phyloP scores from a whole-genome alignment of 2,888 invertebrate genomes.

The Ochropacha duplaris region DNA sequence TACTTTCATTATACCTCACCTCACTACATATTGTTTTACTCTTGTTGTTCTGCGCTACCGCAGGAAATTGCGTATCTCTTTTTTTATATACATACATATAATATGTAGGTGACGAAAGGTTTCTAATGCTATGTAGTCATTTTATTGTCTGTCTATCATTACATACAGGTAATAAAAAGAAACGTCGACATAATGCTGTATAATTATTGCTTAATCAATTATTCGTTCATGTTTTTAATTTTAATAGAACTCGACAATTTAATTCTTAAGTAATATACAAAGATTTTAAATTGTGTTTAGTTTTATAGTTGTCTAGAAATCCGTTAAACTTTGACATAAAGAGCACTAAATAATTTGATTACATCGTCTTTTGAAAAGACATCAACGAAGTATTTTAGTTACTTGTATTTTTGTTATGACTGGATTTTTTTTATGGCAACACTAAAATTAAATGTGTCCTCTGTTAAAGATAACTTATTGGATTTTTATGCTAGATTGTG shows the following conservation, averaged over 20 bases:
- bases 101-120: conserved; percentile 28
- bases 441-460: background rate
- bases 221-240: background rate
- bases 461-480: background rate
- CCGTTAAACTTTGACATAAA: background rate
- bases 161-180: conserved; percentile 28
- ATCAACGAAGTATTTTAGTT: background rate
- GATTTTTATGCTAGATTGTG: background rate
- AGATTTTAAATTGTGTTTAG: background rate
- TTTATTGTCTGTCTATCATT: conserved; percentile 34
- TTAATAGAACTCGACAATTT: background rate
- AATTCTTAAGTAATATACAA: too few relatives aligned
- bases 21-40: conserved; percentile 9
- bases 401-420: background rate
- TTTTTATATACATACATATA: conserved; percentile 24
- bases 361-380: background rate
- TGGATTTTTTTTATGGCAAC: background rate
- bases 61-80: conserved; percentile 37
- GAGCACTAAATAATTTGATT: background rate
- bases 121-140: conserved; percentile 21
- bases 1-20: conserved; percentile 6
- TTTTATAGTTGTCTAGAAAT: background rate
- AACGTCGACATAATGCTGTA: conserved; percentile 25
- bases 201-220: background rate
- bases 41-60: conserved; percentile 23